These are phyloP conservation scores for Drosophila grimshawi DNA, from an alignment of 1,140 invertebrate genomes.

Conservation along the genomic window DNA sequence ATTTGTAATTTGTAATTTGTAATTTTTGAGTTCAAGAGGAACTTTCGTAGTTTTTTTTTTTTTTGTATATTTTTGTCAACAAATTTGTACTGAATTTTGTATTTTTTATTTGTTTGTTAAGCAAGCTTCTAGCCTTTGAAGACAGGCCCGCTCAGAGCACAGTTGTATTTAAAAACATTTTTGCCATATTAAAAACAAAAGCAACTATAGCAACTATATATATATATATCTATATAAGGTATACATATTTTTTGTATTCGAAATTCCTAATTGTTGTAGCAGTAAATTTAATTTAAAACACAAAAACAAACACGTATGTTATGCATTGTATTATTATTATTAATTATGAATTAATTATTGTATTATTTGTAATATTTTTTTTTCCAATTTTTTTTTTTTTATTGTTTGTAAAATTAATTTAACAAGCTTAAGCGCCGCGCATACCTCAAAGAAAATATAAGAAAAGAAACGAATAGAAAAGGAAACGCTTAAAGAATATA, in stretches of 20 bases:
- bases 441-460: constrained; percentile 64
- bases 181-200: constrained; percentile 30
- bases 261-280: constrained; percentile 81
- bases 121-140: constrained; percentile 70
- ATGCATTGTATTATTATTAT: constrained; percentile 63
- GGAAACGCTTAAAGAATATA: constrained; percentile 42
- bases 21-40: background rate
- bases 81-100: background rate
- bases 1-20: background rate
- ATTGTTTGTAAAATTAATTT: constrained; percentile 38
- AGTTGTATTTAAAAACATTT: constrained; percentile 31
- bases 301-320: constrained; percentile 41
- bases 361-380: constrained; percentile 47
- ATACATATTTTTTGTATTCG: constrained; percentile 19
- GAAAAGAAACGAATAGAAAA: constrained; percentile 15
- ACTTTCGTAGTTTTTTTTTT: background rate
- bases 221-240: background rate
- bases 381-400: constrained; percentile 19
- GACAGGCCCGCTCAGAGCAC: constrained; percentile 29
- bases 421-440: constrained; percentile 53
- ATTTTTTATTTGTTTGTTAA: constrained; percentile 22
- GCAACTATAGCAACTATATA: background rate
- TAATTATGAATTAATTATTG: constrained; percentile 55
- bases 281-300: constrained; percentile 72
- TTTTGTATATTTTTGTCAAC: constrained; percentile 1